Conservation (phyloP, 2,797 vertebrate species). For the Caiman crocodilus region DNA sequence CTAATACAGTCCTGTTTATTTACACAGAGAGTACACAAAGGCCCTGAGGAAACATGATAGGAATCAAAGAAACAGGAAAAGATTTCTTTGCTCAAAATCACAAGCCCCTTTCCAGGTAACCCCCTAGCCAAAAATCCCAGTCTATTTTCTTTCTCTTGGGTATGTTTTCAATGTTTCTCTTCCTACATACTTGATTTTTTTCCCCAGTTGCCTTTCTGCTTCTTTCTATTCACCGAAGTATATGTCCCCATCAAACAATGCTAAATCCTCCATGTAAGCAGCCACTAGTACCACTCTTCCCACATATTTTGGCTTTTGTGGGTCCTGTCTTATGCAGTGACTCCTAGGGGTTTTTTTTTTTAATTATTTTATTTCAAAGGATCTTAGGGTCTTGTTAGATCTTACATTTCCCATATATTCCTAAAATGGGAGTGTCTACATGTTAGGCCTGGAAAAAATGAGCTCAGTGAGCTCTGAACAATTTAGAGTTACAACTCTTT, state of each 20-base stretch:
- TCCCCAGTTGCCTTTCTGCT: neutral
- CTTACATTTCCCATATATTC: too few relatives aligned
- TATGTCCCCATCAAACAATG: neutral
- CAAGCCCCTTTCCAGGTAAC: accelerated
- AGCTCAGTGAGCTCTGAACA: too few relatives aligned
- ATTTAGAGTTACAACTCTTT: too few relatives aligned
- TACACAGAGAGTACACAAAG: accelerated
- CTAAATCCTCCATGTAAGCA: neutral
- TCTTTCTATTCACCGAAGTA: neutral
- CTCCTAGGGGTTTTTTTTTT: neutral
- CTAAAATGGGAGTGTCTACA: too few relatives aligned
- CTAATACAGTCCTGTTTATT: neutral
- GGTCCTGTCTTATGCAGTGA: neutral
- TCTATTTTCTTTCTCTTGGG: neutral
- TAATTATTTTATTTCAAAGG: too few relatives aligned
- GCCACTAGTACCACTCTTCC: too few relatives aligned
- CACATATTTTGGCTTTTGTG: too few relatives aligned
- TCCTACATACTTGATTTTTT: neutral
- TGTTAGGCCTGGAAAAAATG: too few relatives aligned
- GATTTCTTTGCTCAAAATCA: neutral
- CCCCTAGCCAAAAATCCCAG: neutral
- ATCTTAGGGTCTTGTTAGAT: too few relatives aligned
- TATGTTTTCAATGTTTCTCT: neutral
- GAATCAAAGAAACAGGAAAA: neutral
- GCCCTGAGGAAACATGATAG: neutral